A percentile compares a stretch with the other conserved stretches of the same genome.
These are phyloP conservation scores for Genyomyrus donnyi DNA, from an alignment of 2,113 vertebrate species.

Conservation along the genomic window DNA sequence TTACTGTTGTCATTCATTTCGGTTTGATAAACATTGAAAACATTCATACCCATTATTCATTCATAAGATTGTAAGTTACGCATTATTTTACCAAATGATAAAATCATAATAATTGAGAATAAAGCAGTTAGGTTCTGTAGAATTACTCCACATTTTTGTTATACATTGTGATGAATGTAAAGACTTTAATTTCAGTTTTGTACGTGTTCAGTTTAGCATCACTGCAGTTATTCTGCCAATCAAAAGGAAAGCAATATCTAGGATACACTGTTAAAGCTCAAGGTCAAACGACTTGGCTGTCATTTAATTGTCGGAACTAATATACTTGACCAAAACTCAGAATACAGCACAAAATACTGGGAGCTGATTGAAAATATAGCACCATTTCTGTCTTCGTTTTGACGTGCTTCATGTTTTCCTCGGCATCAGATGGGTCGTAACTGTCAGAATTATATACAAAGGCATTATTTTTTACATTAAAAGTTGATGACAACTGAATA, in stretches of 20 bases:
- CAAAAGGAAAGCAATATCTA: conserved; percentile 10
- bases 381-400: not conserved
- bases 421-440: not conserved
- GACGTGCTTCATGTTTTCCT: not conserved
- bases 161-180: conserved; percentile 1
- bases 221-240: conserved; percentile 9
- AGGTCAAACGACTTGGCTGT: conserved; percentile 15
- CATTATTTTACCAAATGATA: not conserved
- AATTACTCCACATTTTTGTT: not conserved
- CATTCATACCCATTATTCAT: not conserved
- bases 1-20: not conserved
- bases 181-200: conserved; percentile 20
- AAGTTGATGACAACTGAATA: not conserved
- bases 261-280: not conserved
- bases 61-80: not conserved
- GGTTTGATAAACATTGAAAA: not conserved
- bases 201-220: conserved; percentile 13
- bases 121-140: too few species aligned
- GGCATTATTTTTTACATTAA: not conserved
- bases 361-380: not conserved
- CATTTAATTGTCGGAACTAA: conserved; percentile 14
- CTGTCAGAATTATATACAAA: not conserved
- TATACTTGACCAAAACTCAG: conserved; percentile 13
- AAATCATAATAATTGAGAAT: not conserved
- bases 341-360: not conserved